phyloP scores from a whole-genome alignment of 2,113 vertebrate species.

The Microtus richardsoni region DNA sequence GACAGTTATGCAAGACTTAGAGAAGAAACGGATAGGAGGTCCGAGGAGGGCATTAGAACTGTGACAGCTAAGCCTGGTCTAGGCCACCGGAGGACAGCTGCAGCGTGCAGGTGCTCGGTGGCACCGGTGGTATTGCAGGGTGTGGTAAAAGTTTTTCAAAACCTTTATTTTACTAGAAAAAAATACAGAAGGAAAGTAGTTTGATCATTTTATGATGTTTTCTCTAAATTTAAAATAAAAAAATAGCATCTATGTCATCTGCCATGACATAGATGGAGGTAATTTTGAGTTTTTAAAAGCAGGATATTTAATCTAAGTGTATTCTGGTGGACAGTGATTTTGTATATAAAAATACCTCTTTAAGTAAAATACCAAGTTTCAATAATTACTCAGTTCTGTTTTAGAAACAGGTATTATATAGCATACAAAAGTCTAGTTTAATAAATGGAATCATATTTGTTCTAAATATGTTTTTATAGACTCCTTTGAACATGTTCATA shows the following conservation, averaged over 20 bases:
- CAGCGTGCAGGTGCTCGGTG: neutral
- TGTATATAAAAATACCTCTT: neutral
- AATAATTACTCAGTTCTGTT: neutral
- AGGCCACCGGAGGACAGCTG: neutral
- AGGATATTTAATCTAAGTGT: neutral
- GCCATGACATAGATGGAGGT: neutral
- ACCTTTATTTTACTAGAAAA: neutral
- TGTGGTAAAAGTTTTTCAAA: neutral
- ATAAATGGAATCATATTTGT: neutral
- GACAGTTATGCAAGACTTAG: neutral
- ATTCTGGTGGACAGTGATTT: neutral
- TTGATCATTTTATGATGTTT: neutral
- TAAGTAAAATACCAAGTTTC: neutral
- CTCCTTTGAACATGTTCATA: neutral
- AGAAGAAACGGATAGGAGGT: neutral
- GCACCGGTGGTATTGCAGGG: neutral
- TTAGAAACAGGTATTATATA: neutral
- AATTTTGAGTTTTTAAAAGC: neutral
- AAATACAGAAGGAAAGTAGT: neutral
- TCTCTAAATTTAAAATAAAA: conserved; percentile 47
- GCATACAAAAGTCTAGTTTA: neutral
- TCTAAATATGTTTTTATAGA: neutral
- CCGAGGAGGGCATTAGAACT: neutral
- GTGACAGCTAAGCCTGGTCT: neutral
- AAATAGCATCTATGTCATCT: neutral